Evolutionary conservation across 2,113 vertebrate genomes (phyloP), one percentile per base, ranked within the genome.

Genomic region (Tragelaphus imberbis): DNA sequence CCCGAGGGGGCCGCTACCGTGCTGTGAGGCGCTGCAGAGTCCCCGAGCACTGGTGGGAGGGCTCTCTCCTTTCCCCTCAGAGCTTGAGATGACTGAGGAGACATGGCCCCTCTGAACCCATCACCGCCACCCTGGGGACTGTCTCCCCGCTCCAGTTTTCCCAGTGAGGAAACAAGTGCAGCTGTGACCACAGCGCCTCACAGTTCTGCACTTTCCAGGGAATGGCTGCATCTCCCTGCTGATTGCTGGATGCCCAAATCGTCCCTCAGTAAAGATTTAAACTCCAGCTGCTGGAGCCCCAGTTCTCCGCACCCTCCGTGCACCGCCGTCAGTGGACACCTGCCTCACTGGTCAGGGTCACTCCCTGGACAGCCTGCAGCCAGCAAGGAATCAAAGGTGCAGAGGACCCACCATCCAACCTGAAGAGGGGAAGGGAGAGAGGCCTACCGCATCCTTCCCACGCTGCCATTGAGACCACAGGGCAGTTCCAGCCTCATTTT

Each of bases 81-180:
- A 40, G 40, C 12, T 53, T 81, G 36, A 90, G 44, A 36, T 47
- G 36, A 81, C 4, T 8, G 33, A 44, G 10, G 33, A 79, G 9
- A 59, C 65, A 6, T 0, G 7, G 13, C 28, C 71, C 16, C 40
- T 63, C 81, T 59, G 8, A 4, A 7, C 15, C 30, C 33, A 3
- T 15, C 59, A 0, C 63, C 63, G 16, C 63, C 61, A 0, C 28
- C 3, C 65, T 1, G 9, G 1, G n/a, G 19, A 6, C 1, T 0
- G 28, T 51, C 17, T 23, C 47, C 36, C 36, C 15, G 23, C 49
- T 36, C 85, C 55, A 33, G 3, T 11, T 47, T 81, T 82, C 56
- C 86, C 86, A 81, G 21, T 40, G 33, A 68, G 23, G 36, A 77
- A 16, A 49, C 1, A 25, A 75, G 11, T 16, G 27, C n/a, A 56